Conservation (phyloP, 1,140 invertebrate genomes). For the Harlomillsia oculata region DNA sequence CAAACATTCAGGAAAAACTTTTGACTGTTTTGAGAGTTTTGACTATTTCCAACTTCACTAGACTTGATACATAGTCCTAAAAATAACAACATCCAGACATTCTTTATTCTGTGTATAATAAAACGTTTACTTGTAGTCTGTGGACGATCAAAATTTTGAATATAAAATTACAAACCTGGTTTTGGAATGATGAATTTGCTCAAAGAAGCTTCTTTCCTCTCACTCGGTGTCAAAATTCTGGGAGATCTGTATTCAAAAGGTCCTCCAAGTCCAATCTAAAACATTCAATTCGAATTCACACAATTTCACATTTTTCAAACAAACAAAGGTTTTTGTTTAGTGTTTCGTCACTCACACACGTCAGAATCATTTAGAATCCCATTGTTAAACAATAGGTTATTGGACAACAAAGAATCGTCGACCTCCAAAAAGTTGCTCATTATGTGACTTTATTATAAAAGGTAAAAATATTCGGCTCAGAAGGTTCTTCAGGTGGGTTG, state of each 20-base stretch:
- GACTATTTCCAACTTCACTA: too few relatives aligned
- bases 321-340: not conserved
- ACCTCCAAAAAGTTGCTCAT: slow-evolving; percentile 30
- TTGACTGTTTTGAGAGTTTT: slow-evolving; percentile 52
- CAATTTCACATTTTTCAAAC: not conserved
- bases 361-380: not conserved
- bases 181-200: slow-evolving; percentile 35
- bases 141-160: not conserved
- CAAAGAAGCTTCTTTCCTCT: slow-evolving; percentile 21
- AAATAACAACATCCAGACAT: not conserved
- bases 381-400: slow-evolving; percentile 10
- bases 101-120: not conserved
- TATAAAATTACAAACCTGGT: slow-evolving; percentile 23
- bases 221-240: slow-evolving; percentile 27
- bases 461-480: not conserved
- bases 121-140: not conserved
- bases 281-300: not conserved
- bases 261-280: not conserved
- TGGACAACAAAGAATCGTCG: slow-evolving; percentile 22
- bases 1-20: slow-evolving; percentile 76
- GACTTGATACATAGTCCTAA: slow-evolving; percentile 77
- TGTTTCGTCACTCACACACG: not conserved
- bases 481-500: not conserved
- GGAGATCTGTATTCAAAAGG: not conserved
- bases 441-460: not conserved